Evolutionary conservation across 2,888 invertebrate species (phyloP).

Genomic region (Rhamphomyia laevipes): DNA sequence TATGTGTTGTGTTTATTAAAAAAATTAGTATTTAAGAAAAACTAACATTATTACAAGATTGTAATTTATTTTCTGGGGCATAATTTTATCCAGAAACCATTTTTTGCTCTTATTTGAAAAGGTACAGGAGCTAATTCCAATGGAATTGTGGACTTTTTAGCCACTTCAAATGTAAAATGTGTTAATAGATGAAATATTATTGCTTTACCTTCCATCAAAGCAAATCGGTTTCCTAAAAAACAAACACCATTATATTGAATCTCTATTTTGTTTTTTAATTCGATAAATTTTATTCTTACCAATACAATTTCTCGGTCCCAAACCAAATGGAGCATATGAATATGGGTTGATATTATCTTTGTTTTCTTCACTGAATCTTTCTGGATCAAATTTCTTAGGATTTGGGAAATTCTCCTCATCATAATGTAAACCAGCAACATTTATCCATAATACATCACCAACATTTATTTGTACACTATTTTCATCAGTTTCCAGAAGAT

Average conservation of each 20-base stretch:
- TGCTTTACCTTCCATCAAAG: conserved; percentile 14
- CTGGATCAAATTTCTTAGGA: conserved; percentile 42
- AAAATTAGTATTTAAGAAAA: too few relatives aligned
- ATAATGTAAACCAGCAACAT: conserved; percentile 36
- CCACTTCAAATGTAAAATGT: conserved; percentile 11
- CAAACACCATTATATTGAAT: neutral
- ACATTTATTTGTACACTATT: conserved; percentile 24
- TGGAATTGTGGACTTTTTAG: conserved; percentile 11
- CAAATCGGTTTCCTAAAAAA: conserved; percentile 13
- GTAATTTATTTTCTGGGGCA: conserved; percentile 18
- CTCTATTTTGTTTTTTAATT: neutral
- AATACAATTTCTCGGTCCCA: conserved; percentile 48
- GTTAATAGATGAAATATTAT: conserved; percentile 13
- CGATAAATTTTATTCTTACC: conserved; percentile 30
- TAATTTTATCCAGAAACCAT: conserved; percentile 11
- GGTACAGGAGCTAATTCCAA: neutral
- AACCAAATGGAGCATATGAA: conserved; percentile 43
- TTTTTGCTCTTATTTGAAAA: conserved; percentile 6
- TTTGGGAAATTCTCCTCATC: conserved; percentile 41
- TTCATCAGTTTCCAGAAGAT: conserved; percentile 27
- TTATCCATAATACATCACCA: conserved; percentile 26
- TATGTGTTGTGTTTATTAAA: too few relatives aligned
- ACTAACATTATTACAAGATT: neutral
- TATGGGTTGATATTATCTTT: conserved; percentile 38
- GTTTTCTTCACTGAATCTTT: conserved; percentile 45